Base-by-base conservation (phyloP, 2,888 invertebrate genomes). In the Phaonia tiefii region DNA sequence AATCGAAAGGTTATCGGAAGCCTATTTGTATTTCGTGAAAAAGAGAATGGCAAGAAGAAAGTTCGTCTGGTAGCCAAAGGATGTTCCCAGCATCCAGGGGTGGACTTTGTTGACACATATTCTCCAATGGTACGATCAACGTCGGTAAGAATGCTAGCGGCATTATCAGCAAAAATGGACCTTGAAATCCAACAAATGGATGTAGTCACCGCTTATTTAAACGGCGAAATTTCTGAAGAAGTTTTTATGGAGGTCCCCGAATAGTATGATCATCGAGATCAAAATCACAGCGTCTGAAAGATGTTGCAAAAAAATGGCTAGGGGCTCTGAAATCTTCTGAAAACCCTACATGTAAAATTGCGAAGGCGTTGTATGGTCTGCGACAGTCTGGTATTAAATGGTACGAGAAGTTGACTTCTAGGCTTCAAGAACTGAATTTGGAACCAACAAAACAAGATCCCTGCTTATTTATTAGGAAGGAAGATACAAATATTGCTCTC, bases 1-100 rank as follows among this genome's bases (percentile, higher is more conserved):
- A 15, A 67, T 10, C n/a, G 75, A 13, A 81, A 84, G 25, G 67
- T 81, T 7, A 80, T 84, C 44, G 76, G 77, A 0, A 81, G 65
- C 39, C 75, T 72, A 20, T 71, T 79, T 17, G 77, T 78, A 10
- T 76, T 81, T 22, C 44, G 63, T 13, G 73, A 49, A 13, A 79
- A 71, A 42, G 75, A 82, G 11, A 46, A 65, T 7, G 25, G 11
- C 31, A 56, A 46, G 37, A 71, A 72, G 26, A 72, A 72, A 17
- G 63, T 76, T 22, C 75, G 80, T 20, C 71, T 75, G 8, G 72
- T 76, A 10, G 76, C 72, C 22, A 78, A 51, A 25, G 74, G 79
- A 26, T 78, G 49, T 44, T 58, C 60, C 11, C 78, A 78, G 42
- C 73, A 49, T 67, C 78, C 67, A 54, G 79, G 54, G 51, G 74